Percentiles rank a stretch among this genome's conserved stretches.
Conservation (phyloP, 2,797 vertebrate species). For the Pachyuromys duprasi region DNA sequence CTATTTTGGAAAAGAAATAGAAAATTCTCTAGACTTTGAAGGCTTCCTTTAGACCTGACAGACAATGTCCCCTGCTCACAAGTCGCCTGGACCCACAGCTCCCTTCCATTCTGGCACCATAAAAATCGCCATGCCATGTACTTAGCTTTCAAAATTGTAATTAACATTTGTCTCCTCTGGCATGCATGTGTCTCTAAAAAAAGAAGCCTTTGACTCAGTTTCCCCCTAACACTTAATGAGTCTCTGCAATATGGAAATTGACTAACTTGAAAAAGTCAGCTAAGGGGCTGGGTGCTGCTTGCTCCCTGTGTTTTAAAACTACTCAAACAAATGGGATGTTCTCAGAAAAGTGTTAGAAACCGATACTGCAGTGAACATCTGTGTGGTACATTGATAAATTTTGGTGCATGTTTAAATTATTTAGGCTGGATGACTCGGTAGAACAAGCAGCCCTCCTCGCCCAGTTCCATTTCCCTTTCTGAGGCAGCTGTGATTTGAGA, state of each 20-base stretch:
- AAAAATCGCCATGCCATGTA: not conserved
- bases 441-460: slow-evolving; percentile 17
- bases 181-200: not conserved
- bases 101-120: too few relatives aligned
- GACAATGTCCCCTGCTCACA: not conserved
- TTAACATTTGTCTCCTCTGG: not conserved
- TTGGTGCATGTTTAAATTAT: slow-evolving; percentile 30
- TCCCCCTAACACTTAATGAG: not conserved
- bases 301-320: not conserved
- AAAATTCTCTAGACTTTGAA: not conserved
- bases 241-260: not conserved
- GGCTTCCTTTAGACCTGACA: not conserved
- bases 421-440: slow-evolving; percentile 19
- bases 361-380: not conserved
- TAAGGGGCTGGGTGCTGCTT: not conserved
- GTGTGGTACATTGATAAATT: not conserved
- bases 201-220: slow-evolving; percentile 17
- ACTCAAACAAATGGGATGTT: not conserved
- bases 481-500: slow-evolving; percentile 64
- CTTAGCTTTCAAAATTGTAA: not conserved
- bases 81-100: not conserved
- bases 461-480: slow-evolving; percentile 64
- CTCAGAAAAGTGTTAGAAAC: slow-evolving; percentile 35
- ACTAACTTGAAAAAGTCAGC: not conserved
- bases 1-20: not conserved